A percentile compares a stretch with the other conserved stretches of the same genome.
Conservation (phyloP, 1,140 invertebrate species). For the Dendrolimus kikuchii region DNA sequence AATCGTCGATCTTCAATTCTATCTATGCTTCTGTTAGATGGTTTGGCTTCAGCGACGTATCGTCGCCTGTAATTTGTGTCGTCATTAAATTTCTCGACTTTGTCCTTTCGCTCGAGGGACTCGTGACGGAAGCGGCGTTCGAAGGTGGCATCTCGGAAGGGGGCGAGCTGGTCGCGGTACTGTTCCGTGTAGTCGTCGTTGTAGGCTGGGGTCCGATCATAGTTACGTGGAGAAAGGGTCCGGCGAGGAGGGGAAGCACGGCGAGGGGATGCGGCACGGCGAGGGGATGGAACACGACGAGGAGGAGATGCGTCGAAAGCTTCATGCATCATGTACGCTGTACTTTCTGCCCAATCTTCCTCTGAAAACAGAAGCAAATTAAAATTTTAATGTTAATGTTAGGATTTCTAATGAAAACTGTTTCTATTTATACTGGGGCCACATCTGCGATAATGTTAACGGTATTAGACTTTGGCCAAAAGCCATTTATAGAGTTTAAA, state of each 20-base stretch:
- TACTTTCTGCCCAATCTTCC: conserved; percentile 70
- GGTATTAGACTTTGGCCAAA: no score
- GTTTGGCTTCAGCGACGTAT: conserved; percentile 56
- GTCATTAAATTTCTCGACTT: conserved; percentile 47
- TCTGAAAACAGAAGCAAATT: conserved; percentile 48
- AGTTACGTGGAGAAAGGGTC: conserved; percentile 46
- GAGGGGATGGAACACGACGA: conserved; percentile 30
- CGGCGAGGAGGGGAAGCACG: conserved; percentile 30
- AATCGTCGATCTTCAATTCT: conserved; percentile 53
- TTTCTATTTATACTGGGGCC: no score
- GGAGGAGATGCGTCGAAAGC: conserved; percentile 61
- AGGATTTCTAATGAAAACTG: neutral
- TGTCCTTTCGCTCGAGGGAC: conserved; percentile 48
- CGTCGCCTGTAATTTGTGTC: conserved; percentile 50
- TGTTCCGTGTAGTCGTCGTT: conserved; percentile 53
- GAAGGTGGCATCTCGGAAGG: conserved; percentile 54
- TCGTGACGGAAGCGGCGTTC: conserved; percentile 58
- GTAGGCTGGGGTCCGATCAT: conserved; percentile 31
- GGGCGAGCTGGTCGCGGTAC: conserved; percentile 48
- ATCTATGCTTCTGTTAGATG: conserved; percentile 58
- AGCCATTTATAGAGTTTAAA: no score
- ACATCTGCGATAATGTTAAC: no score
- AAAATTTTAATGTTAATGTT: neutral
- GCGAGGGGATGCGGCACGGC: conserved; percentile 24
- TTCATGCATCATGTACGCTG: conserved; percentile 70